Percentiles rank a stretch among this genome's conserved stretches.
These are phyloP conservation scores for Capromys pilorides DNA, from an alignment of 2,797 vertebrate species.

Conservation along the genomic window DNA sequence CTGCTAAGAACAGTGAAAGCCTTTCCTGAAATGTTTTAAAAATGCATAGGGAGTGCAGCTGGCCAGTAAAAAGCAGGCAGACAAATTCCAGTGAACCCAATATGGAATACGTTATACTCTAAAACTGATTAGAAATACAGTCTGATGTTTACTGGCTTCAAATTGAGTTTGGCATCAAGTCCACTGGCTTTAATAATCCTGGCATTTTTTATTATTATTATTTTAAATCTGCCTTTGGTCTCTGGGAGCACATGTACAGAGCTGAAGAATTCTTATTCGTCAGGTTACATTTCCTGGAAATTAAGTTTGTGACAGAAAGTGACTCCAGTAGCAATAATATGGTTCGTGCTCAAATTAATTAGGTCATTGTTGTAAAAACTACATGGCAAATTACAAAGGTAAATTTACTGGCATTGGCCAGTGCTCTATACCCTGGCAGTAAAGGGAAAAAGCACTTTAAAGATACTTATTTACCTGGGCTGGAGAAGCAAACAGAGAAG, in stretches of 20 bases:
- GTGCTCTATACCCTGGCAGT: not conserved
- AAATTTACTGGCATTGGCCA: constrained; percentile 56
- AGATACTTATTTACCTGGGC: constrained; percentile 31
- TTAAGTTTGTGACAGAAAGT: constrained; percentile 78
- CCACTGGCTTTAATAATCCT: constrained; percentile 69
- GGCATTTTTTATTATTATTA: constrained; percentile 71
- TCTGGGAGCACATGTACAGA: constrained; percentile 75
- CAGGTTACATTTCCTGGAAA: constrained; percentile 76
- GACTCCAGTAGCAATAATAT: constrained; percentile 76
- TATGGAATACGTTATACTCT: constrained; percentile 78
- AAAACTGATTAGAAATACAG: constrained; percentile 81
- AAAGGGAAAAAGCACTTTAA: constrained; percentile 49
- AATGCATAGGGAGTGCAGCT: constrained; percentile 84
- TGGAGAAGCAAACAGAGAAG: not conserved
- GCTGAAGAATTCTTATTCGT: constrained; percentile 75
- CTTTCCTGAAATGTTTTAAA: constrained; percentile 83
- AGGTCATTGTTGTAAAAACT: constrained; percentile 78
- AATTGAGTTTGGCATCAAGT: constrained; percentile 76
- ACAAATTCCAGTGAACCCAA: constrained; percentile 80
- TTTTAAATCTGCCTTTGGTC: constrained; percentile 76
- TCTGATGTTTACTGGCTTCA: constrained; percentile 81
- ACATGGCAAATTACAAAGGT: constrained; percentile 75
- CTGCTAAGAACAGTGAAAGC: constrained; percentile 84
- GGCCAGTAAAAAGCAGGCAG: constrained; percentile 82
- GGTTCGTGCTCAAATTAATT: constrained; percentile 74